phyloP scores from a whole-genome alignment of 2,113 vertebrate genomes.

The Jacana jacana region DNA sequence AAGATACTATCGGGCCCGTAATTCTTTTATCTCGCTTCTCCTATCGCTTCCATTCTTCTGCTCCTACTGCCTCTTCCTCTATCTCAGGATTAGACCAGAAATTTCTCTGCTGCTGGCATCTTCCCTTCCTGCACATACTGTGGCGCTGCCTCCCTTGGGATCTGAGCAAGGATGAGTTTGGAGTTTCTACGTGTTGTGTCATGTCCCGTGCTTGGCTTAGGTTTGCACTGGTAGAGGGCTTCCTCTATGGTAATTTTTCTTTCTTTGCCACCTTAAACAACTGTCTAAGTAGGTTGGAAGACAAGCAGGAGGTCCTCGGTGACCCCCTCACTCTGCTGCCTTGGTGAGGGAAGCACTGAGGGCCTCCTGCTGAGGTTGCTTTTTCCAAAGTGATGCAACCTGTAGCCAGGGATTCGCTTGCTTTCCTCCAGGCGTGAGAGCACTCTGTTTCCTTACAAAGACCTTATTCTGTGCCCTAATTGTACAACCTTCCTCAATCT shows the following conservation, averaged over 20 bases:
- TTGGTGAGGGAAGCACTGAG: background rate
- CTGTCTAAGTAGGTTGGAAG: background rate
- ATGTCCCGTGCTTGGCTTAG: conserved; percentile 13
- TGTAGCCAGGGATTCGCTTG: background rate
- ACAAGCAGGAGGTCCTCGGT: background rate
- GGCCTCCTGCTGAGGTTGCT: background rate
- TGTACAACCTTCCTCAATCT: background rate
- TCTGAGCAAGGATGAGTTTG: conserved; percentile 24
- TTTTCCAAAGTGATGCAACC: background rate
- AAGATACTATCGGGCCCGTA: background rate
- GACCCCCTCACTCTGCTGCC: background rate
- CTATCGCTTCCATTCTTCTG: conserved; percentile 4
- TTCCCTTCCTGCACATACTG: background rate
- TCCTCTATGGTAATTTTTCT: background rate
- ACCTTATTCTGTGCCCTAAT: background rate
- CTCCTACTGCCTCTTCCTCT: background rate
- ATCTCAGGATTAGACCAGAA: background rate
- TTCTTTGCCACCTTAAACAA: background rate
- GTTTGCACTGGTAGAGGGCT: conserved; percentile 14
- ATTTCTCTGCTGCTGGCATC: background rate
- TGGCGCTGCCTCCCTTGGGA: conserved; percentile 37
- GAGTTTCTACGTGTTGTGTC: background rate
- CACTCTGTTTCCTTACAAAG: background rate
- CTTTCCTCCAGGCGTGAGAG: background rate
- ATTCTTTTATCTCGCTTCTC: conserved; percentile 47